phyloP scores from a whole-genome alignment of 1,140 invertebrate genomes.

The Eumeta japonica region DNA sequence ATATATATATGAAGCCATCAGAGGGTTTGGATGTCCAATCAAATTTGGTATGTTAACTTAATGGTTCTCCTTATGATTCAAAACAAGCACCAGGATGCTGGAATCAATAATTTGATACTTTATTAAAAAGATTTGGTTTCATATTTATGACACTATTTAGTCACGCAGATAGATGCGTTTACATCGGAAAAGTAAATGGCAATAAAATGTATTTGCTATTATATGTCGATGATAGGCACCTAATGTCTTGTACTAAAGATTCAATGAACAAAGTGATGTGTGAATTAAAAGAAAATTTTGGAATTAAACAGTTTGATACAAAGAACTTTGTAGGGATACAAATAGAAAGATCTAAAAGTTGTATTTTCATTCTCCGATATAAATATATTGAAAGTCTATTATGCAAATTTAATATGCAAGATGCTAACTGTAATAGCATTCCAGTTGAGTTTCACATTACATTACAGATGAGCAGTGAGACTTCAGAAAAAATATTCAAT shows the following conservation, averaged over 20 bases:
- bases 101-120: constrained; percentile 22
- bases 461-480: constrained; percentile 3
- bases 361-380: constrained; percentile 20
- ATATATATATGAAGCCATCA: constrained; percentile 42
- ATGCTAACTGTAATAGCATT: constrained; percentile 18
- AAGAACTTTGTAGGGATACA: constrained; percentile 21
- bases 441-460: constrained; percentile 13
- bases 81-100: constrained; percentile 16
- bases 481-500: constrained; percentile 10
- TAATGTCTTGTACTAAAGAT: constrained; percentile 12
- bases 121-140: constrained; percentile 18
- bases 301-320: constrained; percentile 12
- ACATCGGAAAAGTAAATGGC: constrained; percentile 11
- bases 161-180: constrained; percentile 21
- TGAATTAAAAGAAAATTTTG: constrained; percentile 17
- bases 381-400: constrained; percentile 22
- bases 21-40: constrained; percentile 16
- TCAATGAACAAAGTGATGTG: constrained; percentile 10
- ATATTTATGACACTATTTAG: too few relatives aligned
- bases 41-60: constrained; percentile 18
- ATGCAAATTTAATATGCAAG: constrained; percentile 22
- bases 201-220: constrained; percentile 16
- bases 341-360: constrained; percentile 15
- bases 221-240: constrained; percentile 22
- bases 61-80: constrained; percentile 16